Evolutionary conservation across 2,888 invertebrate genomes (phyloP).

Genomic region (Thysanoteuthis rhombus): DNA sequence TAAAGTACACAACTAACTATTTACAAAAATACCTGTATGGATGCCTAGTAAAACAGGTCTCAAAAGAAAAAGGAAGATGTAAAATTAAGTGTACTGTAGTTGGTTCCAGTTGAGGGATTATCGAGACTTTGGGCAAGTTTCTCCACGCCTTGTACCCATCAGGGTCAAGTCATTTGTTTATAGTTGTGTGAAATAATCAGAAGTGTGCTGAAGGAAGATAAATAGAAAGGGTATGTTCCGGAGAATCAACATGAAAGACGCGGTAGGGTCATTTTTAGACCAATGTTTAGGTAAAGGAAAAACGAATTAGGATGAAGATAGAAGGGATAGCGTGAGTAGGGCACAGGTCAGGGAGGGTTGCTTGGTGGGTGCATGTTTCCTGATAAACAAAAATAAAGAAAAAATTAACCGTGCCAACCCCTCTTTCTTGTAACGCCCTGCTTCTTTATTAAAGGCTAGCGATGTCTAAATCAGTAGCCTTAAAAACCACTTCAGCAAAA

Average conservation of each 20-base stretch:
- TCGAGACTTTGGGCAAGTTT: not conserved
- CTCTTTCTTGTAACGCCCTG: not conserved
- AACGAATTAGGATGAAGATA: not conserved
- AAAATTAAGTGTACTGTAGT: no score
- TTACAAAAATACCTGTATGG: no score
- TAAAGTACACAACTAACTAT: no score
- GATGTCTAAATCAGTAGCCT: not conserved
- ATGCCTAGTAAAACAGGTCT: no score
- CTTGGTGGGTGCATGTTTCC: not conserved
- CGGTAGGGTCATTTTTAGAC: not conserved
- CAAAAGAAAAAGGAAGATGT: no score
- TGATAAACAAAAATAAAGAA: not conserved
- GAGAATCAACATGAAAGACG: not conserved
- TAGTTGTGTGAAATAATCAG: not conserved
- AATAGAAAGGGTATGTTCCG: not conserved
- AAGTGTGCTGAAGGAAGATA: not conserved
- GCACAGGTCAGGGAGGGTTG: not conserved
- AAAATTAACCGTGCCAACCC: not conserved
- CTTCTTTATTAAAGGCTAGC: conserved; percentile 12
- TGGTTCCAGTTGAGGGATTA: not conserved
- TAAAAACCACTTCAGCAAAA: not conserved
- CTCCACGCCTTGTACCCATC: not conserved
- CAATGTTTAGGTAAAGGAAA: not conserved
- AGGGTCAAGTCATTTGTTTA: not conserved
- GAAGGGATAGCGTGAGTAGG: not conserved